Evolutionary conservation across 2,888 invertebrate genomes (phyloP).

Genomic region (Papilio gigon): DNA sequence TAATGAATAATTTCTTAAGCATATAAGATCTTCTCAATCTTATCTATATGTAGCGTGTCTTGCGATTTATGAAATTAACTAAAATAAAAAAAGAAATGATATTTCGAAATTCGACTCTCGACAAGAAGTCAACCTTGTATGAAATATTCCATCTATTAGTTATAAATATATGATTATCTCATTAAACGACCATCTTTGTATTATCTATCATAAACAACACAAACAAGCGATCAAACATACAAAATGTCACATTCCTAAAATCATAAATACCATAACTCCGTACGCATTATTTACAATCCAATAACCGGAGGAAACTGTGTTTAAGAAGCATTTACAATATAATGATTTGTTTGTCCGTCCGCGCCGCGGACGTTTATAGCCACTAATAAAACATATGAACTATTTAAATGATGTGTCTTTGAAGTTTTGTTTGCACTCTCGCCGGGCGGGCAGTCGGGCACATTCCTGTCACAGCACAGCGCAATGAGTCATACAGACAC

Average conservation of each 20-base stretch:
- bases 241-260: slow-evolving; percentile 32
- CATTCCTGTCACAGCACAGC: slow-evolving; percentile 46
- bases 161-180: neutral
- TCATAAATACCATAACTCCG: slow-evolving; percentile 36
- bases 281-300: slow-evolving; percentile 43
- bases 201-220: slow-evolving; percentile 20
- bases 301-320: slow-evolving; percentile 32
- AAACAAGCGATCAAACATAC: slow-evolving; percentile 30
- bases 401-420: slow-evolving; percentile 56
- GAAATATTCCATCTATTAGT: too few species aligned
- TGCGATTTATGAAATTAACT: too few species aligned
- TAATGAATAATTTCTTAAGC: neutral
- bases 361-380: slow-evolving; percentile 57
- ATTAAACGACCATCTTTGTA: neutral
- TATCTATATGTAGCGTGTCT: neutral
- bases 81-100: too few species aligned
- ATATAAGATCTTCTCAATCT: neutral
- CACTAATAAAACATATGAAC: slow-evolving; percentile 57
- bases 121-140: too few species aligned
- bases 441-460: slow-evolving; percentile 43
- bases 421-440: slow-evolving; percentile 64
- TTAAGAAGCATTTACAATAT: slow-evolving; percentile 40
- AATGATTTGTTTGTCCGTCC: slow-evolving; percentile 53
- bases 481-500: slow-evolving; percentile 59
- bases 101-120: too few species aligned